Conservation (phyloP, 2,797 vertebrate genomes). For the Babyrousa celebensis region DNA sequence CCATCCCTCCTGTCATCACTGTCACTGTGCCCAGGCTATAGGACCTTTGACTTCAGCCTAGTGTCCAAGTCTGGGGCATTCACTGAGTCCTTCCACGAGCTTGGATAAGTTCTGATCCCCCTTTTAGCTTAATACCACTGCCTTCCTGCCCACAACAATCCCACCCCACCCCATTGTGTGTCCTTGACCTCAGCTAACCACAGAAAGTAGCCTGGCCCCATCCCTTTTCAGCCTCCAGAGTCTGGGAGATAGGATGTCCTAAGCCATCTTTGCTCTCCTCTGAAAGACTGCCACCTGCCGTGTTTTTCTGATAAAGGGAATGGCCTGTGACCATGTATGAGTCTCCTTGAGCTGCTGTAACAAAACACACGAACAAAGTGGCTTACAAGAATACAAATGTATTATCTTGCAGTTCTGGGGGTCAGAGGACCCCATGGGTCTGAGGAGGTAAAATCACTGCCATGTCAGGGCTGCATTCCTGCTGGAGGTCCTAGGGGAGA, state of each 20-base stretch:
- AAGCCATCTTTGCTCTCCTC: background rate
- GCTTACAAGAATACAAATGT: background rate
- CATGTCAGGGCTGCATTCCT: background rate
- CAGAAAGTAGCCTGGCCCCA: background rate
- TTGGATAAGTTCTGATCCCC: background rate
- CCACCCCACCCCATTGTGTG: background rate
- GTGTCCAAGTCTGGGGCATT: background rate
- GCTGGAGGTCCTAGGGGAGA: background rate
- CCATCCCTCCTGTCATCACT: background rate
- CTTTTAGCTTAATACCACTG: background rate
- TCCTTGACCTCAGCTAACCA: background rate
- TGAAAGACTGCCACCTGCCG: background rate
- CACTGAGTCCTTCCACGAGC: background rate
- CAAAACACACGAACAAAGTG: background rate
- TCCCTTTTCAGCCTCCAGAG: background rate
- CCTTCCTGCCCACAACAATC: background rate
- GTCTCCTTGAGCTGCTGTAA: background rate
- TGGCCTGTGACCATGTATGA: rapidly evolving
- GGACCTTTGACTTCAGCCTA: background rate
- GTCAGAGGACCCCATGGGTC: background rate
- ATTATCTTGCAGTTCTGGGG: background rate
- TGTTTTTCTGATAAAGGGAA: background rate
- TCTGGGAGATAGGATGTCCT: background rate
- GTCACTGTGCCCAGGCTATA: background rate
- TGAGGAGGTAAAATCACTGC: background rate